phyloP scores from a whole-genome alignment of 2,113 vertebrate genomes.

The Marmota flaviventris region DNA sequence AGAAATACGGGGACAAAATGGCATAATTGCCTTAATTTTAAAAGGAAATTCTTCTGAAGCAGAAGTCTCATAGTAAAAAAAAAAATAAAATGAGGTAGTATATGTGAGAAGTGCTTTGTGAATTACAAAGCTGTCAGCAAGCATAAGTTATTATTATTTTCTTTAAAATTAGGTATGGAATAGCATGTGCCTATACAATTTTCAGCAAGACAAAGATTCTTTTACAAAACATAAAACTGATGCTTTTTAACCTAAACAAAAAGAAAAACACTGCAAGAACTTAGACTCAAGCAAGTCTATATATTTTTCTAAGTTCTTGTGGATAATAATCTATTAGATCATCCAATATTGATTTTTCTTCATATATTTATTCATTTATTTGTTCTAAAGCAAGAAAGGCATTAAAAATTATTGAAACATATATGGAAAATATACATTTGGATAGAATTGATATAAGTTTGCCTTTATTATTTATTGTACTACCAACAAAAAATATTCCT shows the following conservation, averaged over 20 bases:
- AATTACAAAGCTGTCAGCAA: conserved; percentile 51
- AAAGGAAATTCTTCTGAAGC: conserved; percentile 49
- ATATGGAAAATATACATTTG: no score
- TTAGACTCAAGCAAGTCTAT: background rate
- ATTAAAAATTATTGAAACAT: no score
- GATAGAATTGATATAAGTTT: no score
- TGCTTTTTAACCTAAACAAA: conserved; percentile 52
- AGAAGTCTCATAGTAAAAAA: conserved; percentile 53
- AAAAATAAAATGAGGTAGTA: conserved; percentile 57
- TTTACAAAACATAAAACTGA: conserved; percentile 50
- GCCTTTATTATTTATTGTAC: no score
- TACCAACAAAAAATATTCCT: no score
- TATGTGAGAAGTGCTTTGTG: conserved; percentile 59
- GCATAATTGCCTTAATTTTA: conserved; percentile 60
- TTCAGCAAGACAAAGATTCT: conserved; percentile 31
- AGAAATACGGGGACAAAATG: conserved; percentile 46
- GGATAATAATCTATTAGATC: conserved; percentile 3
- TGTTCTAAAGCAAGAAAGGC: no score
- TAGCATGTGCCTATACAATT: background rate
- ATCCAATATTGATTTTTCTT: background rate
- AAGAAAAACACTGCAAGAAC: background rate
- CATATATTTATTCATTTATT: background rate
- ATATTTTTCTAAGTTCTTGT: conserved; percentile 40
- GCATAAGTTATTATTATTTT: conserved; percentile 28
- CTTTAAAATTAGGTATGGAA: conserved; percentile 56